These are phyloP conservation scores for Phorcus lineatus DNA, from an alignment of 2,888 invertebrate species.

Conservation along the genomic window DNA sequence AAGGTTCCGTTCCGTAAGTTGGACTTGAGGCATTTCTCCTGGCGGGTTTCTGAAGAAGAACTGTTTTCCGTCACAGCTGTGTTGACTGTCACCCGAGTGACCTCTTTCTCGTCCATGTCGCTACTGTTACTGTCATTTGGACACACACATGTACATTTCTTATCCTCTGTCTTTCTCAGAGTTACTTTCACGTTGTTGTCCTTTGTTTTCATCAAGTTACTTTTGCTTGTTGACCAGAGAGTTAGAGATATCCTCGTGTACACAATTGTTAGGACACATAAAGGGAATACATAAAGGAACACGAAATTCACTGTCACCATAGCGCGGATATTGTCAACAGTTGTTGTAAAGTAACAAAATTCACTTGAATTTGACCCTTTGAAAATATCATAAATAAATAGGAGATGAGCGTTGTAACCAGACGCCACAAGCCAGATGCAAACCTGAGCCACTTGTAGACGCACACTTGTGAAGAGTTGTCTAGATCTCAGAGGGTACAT, in stretches of 20 bases:
- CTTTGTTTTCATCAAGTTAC: background rate
- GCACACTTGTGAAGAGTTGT: conserved; percentile 85
- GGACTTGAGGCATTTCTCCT: background rate
- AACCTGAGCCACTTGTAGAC: conserved; percentile 84
- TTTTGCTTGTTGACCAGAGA: conserved; percentile 81
- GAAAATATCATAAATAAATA: conserved; percentile 88
- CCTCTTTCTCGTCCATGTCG: conserved; percentile 19
- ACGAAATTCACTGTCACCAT: conserved; percentile 89
- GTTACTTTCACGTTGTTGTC: background rate
- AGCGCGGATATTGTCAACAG: conserved; percentile 70
- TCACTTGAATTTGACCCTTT: conserved; percentile 75
- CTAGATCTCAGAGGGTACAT: conserved; percentile 88
- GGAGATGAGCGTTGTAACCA: conserved; percentile 88
- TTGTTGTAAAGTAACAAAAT: conserved; percentile 34
- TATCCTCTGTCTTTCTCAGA: background rate
- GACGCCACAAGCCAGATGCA: conserved; percentile 90
- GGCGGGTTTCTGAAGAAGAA: conserved; percentile 12
- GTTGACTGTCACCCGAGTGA: background rate
- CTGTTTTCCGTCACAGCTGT: conserved; percentile 5
- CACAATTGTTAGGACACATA: conserved; percentile 81
- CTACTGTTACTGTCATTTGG: background rate
- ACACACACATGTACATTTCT: conserved; percentile 1
- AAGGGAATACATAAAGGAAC: conserved; percentile 87
- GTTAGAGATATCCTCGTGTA: conserved; percentile 90
- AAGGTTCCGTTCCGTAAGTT: background rate